These are phyloP conservation scores for Trichogramma dendrolimi DNA, from an alignment of 2,888 invertebrate genomes.

Conservation along the genomic window DNA sequence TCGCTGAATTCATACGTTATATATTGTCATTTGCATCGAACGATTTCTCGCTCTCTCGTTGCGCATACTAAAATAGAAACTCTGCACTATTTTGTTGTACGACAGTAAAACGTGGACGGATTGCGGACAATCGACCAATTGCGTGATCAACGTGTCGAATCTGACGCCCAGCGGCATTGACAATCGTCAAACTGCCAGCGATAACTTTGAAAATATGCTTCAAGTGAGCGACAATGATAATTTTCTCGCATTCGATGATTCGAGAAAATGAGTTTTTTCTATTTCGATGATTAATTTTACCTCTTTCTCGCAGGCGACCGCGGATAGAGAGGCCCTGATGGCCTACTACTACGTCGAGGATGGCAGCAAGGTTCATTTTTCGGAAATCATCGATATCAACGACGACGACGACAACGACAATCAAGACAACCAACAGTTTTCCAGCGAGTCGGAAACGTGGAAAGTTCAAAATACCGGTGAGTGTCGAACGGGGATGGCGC, in stretches of 20 bases:
- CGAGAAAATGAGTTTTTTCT: constrained; percentile 41
- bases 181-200: constrained; percentile 42
- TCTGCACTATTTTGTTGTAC: constrained; percentile 27
- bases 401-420: not conserved
- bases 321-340: constrained; percentile 83
- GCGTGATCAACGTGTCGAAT: constrained; percentile 45
- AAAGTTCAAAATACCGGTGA: no score
- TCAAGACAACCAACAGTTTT: no score
- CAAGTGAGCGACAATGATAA: constrained; percentile 42
- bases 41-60: constrained; percentile 2
- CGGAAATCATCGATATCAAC: constrained; percentile 73
- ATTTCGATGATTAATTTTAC: constrained; percentile 47
- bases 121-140: constrained; percentile 37
- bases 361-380: constrained; percentile 80
- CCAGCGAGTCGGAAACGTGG: no score
- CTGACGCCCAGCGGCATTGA: constrained; percentile 26
- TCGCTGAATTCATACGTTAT: not conserved
- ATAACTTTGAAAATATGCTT: constrained; percentile 58
- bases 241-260: not conserved
- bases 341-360: constrained; percentile 89
- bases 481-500: no score
- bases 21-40: constrained; percentile 2
- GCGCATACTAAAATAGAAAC: not conserved
- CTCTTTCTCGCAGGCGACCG: constrained; percentile 64
- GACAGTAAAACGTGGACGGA: constrained; percentile 43